Percentiles rank a stretch among this genome's conserved stretches.
phyloP scores from a whole-genome alignment of 2,797 vertebrate species.

The Typhlichthys eigenmanni region DNA sequence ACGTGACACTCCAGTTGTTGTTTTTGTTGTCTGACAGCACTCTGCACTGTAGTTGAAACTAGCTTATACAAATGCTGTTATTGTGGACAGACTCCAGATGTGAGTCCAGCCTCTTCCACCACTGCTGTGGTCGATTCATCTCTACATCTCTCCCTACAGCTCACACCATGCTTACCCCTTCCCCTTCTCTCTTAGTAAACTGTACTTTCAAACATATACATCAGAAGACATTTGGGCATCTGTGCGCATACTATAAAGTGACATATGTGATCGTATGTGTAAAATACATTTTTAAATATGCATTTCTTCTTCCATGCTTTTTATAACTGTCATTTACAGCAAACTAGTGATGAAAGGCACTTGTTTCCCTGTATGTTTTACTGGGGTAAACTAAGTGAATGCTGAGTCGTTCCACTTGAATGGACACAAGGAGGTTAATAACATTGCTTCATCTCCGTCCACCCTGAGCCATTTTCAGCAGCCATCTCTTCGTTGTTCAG shows the following conservation, averaged over 20 bases:
- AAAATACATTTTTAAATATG: slow-evolving; percentile 40
- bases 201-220: too few relatives aligned
- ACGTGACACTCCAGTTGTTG: too few relatives aligned
- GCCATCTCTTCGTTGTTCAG: slow-evolving; percentile 42
- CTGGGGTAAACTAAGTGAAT: slow-evolving; percentile 40
- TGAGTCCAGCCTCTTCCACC: too few relatives aligned
- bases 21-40: too few relatives aligned
- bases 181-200: too few relatives aligned
- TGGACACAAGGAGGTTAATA: slow-evolving; percentile 46
- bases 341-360: slow-evolving; percentile 47
- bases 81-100: too few relatives aligned
- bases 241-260: too few relatives aligned
- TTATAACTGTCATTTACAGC: slow-evolving; percentile 40
- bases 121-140: too few relatives aligned
- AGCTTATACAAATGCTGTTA: too few relatives aligned
- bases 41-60: too few relatives aligned
- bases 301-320: slow-evolving; percentile 31
- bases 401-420: slow-evolving; percentile 43
- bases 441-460: slow-evolving; percentile 49
- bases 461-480: slow-evolving; percentile 53
- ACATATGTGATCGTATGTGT: slow-evolving; percentile 25
- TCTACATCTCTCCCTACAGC: background rate
- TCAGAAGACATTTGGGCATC: too few relatives aligned
- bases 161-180: background rate
- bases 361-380: slow-evolving; percentile 31